A percentile compares a stretch with the other conserved stretches of the same genome.
Evolutionary conservation across 2,888 invertebrate species (phyloP).

Genomic region (Tiliacea aurago): DNA sequence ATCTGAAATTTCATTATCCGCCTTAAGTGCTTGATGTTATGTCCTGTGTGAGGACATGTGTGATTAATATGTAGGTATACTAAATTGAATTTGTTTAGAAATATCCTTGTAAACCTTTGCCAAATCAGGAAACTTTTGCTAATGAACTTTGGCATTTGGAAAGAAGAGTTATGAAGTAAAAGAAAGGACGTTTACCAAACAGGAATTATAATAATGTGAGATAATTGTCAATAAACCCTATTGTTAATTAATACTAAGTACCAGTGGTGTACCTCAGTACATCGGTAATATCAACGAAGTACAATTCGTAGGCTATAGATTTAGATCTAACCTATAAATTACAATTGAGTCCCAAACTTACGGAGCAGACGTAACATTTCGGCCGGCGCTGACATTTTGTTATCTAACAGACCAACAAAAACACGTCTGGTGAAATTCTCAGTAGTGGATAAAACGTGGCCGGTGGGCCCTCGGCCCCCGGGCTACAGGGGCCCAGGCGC

Average conservation of each 20-base stretch:
- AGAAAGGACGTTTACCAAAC: background rate
- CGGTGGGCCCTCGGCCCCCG: slow-evolving; percentile 13
- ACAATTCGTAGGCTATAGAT: background rate
- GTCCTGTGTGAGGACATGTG: background rate
- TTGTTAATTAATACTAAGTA: background rate
- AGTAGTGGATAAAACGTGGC: slow-evolving; percentile 40
- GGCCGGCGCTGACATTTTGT: slow-evolving; percentile 45
- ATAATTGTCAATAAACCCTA: background rate
- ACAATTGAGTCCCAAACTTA: slow-evolving; percentile 20
- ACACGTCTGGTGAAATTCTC: slow-evolving; percentile 51
- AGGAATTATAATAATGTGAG: background rate
- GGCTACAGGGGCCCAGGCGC: background rate
- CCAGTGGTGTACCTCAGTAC: background rate
- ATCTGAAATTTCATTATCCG: no score
- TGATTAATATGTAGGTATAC: background rate
- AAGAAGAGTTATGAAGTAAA: background rate
- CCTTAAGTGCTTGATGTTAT: background rate
- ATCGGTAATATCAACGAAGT: background rate
- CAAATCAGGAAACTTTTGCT: background rate
- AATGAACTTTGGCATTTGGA: background rate
- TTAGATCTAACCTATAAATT: background rate
- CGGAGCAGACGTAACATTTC: slow-evolving; percentile 11
- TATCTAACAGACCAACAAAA: slow-evolving; percentile 55
- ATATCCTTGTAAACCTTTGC: background rate
- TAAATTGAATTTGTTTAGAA: background rate